Percentiles rank a stretch among this genome's conserved stretches.
Evolutionary conservation across 2,113 vertebrate species (phyloP).

Genomic region (Psittacula cyanocephala): DNA sequence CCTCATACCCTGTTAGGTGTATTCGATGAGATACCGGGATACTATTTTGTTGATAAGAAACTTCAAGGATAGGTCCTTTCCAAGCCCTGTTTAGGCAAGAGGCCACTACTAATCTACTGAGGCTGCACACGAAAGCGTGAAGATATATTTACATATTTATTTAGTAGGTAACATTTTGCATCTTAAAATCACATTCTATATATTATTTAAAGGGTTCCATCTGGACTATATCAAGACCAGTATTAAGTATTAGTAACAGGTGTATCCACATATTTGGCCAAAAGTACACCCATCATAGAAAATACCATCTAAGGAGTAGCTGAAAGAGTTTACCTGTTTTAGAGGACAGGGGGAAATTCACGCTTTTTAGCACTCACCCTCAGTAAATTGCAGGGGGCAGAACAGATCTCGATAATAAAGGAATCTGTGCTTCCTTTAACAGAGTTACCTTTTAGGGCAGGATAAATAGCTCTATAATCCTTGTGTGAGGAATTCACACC

Average conservation of each 20-base stretch:
- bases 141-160: neutral
- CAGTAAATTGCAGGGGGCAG: neutral
- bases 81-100: neutral
- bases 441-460: neutral
- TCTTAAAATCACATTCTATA: neutral
- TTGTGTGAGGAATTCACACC: neutral
- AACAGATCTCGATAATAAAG: neutral
- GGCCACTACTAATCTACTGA: neutral
- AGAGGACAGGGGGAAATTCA: neutral
- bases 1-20: neutral
- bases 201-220: neutral
- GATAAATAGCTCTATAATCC: neutral
- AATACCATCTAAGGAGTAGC: neutral
- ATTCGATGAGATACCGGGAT: neutral
- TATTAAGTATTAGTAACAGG: neutral
- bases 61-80: neutral
- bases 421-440: neutral
- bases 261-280: neutral
- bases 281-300: neutral
- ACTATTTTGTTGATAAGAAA: neutral
- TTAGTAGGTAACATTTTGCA: neutral
- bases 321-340: neutral
- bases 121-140: rapidly evolving
- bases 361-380: rapidly evolving
- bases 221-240: neutral